Evolutionary conservation across 2,113 vertebrate species (phyloP), one percentile per base, ranked within the genome.

Genomic region (Istiophorus platypterus): DNA sequence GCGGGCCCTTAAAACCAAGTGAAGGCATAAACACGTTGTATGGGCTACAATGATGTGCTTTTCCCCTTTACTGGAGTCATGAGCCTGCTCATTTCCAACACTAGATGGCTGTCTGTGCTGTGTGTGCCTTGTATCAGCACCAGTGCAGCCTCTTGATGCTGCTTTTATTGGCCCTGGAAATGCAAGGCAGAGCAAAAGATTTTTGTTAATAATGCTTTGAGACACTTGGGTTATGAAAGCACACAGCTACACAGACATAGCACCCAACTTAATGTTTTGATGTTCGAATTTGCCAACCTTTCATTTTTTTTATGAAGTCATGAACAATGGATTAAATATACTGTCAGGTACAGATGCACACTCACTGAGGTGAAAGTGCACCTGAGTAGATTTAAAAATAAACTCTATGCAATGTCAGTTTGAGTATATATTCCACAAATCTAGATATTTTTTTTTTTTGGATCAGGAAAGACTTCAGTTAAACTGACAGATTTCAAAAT

Each of bases 181-280:
- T 78, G 87, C 85, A 85, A 86, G 75, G 78, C 90, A 87, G 86
- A 90, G 85, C 86, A 77, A 71, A 90, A 74, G 80, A 88, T 86
- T 88, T 93, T 86, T 90, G 90, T 86, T 92, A 86, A 92, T 94
- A 94, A 94, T 94, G 80, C 89, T 90, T 84, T 74, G 54, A 92
- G 94, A 95, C 92, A 93, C 87, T 72, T 47, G 80, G 92, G 93
- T 93, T 94, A 94, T 92, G 88, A 94, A 93, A 93, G 91, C 89
- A 92, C 91, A 92, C 91, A 89, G 82, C 81, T 87, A 87, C 92
- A 90, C 91, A 93, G 90, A 92, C 90, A 89, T 69, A 86, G 72
- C 86, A 78, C 87, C 89, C 87, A 85, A 89, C 90, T 90, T 92
- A 85, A 91, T 89, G 88, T 94, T 93, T 95, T 95, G 93, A 95